A percentile compares a stretch with the other conserved stretches of the same genome.
phyloP scores from a whole-genome alignment of 2,797 vertebrate species.

The Gymnocypris eckloni region DNA sequence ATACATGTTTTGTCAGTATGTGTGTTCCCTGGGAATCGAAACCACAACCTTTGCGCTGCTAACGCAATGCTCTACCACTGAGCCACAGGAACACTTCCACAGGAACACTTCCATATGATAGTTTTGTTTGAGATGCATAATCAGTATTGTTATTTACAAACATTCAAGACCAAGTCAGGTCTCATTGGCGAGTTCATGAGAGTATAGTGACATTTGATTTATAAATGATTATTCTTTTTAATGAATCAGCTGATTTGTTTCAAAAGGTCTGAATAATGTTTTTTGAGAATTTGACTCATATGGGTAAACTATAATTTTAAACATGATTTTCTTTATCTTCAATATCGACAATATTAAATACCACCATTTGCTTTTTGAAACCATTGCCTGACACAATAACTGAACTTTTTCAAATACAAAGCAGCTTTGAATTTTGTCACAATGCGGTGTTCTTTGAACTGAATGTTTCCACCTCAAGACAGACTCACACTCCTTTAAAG shows the following conservation, averaged over 20 bases:
- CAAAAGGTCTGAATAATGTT: background rate
- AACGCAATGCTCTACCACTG: too few species aligned
- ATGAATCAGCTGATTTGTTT: background rate
- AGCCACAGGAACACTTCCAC: too few species aligned
- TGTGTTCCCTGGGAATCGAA: too few species aligned
- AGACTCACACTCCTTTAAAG: slow-evolving; percentile 53
- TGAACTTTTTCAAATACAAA: background rate
- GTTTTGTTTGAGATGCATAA: background rate
- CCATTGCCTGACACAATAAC: background rate
- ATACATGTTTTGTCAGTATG: too few species aligned
- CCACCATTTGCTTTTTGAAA: background rate
- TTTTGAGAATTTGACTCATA: background rate
- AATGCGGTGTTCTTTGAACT: slow-evolving; percentile 31
- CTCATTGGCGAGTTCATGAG: background rate
- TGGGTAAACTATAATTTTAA: background rate
- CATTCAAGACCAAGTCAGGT: background rate
- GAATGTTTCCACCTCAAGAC: slow-evolving; percentile 34
- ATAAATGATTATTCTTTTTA: background rate
- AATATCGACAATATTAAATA: background rate
- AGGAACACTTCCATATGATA: background rate
- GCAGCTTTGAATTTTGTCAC: slow-evolving; percentile 28
- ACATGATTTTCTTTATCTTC: background rate
- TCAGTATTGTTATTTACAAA: background rate
- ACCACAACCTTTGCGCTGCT: too few species aligned
- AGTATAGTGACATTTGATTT: background rate